Conservation (phyloP, 2,888 invertebrate genomes). For the Dolichomitus sp. region DNA sequence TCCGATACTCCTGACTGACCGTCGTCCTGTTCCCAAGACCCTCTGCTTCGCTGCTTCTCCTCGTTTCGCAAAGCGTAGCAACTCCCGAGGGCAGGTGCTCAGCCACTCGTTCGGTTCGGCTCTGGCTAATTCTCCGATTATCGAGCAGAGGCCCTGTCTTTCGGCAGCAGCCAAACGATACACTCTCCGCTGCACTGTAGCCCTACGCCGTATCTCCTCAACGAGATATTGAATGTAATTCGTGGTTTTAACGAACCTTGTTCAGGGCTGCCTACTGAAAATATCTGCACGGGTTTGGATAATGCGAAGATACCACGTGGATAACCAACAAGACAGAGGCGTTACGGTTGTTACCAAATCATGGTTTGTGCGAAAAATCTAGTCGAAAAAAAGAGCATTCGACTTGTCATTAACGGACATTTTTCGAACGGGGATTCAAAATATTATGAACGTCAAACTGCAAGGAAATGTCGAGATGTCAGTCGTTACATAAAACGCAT, state of each 20-base stretch:
- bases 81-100: conserved; percentile 70
- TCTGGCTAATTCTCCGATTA: conserved; percentile 74
- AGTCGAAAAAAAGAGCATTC: neutral
- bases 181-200: conserved; percentile 6
- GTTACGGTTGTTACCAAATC: neutral
- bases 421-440: too few species aligned
- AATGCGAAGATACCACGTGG: neutral
- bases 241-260: conserved; percentile 57
- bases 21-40: conserved; percentile 42
- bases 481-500: too few species aligned
- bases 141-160: conserved; percentile 66
- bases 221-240: conserved; percentile 52
- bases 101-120: conserved; percentile 29
- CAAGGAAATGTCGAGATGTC: neutral
- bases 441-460: neutral
- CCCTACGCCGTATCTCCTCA: conserved; percentile 51
- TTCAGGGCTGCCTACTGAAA: conserved; percentile 24
- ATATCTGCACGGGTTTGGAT: neutral
- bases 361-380: neutral
- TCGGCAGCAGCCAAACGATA: conserved; percentile 53
- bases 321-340: neutral
- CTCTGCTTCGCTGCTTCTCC: conserved; percentile 40
- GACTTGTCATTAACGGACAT: neutral
- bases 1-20: conserved; percentile 53
- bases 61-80: conserved; percentile 52